phyloP scores from a whole-genome alignment of 2,888 invertebrate genomes.

The Suillia variegata region DNA sequence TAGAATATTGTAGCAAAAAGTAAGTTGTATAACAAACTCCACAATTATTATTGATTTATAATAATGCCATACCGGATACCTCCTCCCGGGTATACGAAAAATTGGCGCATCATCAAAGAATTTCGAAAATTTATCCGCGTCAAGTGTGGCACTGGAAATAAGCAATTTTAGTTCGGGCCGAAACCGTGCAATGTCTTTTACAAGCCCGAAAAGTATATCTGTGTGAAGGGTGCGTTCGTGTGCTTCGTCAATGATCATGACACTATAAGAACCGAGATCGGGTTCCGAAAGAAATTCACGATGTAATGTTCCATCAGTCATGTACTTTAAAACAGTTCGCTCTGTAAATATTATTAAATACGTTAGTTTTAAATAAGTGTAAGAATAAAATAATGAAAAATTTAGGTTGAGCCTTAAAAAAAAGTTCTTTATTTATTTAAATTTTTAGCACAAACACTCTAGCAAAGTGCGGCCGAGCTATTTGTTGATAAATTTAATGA shows the following conservation, averaged over 20 bases:
- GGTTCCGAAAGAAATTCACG: slow-evolving; percentile 97
- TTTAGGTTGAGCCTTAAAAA: too few relatives aligned
- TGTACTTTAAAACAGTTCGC: slow-evolving; percentile 94
- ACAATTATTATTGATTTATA: too few relatives aligned
- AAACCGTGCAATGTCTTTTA: slow-evolving; percentile 93
- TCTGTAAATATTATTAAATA: too few relatives aligned
- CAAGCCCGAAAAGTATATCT: slow-evolving; percentile 96
- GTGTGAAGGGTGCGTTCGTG: slow-evolving; percentile 98
- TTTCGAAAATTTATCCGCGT: slow-evolving; percentile 96
- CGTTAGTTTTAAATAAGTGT: background rate
- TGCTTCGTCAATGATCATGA: slow-evolving; percentile 99
- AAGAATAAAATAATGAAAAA: too few relatives aligned
- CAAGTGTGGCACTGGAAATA: slow-evolving; percentile 97
- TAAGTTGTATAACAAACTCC: too few relatives aligned
- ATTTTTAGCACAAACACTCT: too few relatives aligned
- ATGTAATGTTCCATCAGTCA: slow-evolving; percentile 98
- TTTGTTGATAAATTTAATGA: too few relatives aligned
- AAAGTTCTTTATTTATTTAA: background rate
- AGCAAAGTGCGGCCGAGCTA: too few relatives aligned
- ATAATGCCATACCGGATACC: slow-evolving; percentile 93
- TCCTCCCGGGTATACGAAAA: slow-evolving; percentile 94
- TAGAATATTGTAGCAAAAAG: too few relatives aligned
- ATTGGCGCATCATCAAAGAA: slow-evolving; percentile 99
- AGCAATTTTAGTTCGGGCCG: slow-evolving; percentile 92
- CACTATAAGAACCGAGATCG: slow-evolving; percentile 93